Base-by-base conservation (phyloP, 2,888 invertebrate genomes). In the Lottia scabra region DNA sequence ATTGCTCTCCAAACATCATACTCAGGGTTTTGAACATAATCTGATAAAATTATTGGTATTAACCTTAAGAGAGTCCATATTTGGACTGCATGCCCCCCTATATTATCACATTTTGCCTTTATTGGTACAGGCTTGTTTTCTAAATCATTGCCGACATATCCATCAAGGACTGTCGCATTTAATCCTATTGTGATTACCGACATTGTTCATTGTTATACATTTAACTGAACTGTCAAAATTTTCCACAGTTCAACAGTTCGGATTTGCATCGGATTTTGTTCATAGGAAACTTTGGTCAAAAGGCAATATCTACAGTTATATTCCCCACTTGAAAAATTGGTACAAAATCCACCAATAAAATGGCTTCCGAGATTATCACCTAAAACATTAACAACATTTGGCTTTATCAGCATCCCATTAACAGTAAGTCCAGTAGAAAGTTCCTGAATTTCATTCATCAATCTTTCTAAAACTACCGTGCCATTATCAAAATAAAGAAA, bases 11-110 rank as follows among this genome's bases (percentile, higher is more conserved):
- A 63, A 27, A 46, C 65, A 13, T 69, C 56, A 72, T 69, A 46
- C 6, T 68, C 27, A 4, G 4, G 19, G 16, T 69, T 19, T 16
- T 30, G 63, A 26, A 69, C 38, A 19, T 69, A 56, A 26, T 30
- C 43, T 12, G 13, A 26, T 10, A 72, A 19, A 45, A 67, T 38
- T 19, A 67, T 26, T 62, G 68, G 72, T 15, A 70, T 44, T 30
- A 72, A 23, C 10, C 68, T 70, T 15, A 72, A 56, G 10, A 72
- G 64, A 63, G 43, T 46, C 72, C 68, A 72, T 38, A 44, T 72
- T 72, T 72, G 72, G 15, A 69, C 64, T 63, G 68, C 72, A 70
- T 72, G 72, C 6, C 72, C 72, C 23, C 26, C 64, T 30, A 72
- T 43, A 16, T 44, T 68, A 16, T 68, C 72, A 45, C 45, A 26